Evolutionary conservation across 2,888 invertebrate genomes (phyloP).

Genomic region (Nemapogon koenigi): DNA sequence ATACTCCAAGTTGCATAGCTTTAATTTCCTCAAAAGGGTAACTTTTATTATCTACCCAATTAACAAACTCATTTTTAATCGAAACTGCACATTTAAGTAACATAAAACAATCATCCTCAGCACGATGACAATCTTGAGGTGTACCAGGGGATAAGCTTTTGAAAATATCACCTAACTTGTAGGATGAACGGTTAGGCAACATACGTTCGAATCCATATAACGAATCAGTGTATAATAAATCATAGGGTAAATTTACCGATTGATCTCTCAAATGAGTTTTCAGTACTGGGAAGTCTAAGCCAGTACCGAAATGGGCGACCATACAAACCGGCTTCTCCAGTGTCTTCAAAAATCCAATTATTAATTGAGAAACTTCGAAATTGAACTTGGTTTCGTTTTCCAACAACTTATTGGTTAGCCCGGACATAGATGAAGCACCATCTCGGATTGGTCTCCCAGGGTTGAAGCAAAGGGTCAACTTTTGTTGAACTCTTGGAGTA

Average conservation of each 20-base stretch:
- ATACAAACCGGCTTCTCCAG: not conserved
- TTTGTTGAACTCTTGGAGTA: slow-evolving; percentile 28
- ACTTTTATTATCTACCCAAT: not conserved
- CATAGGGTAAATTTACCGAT: not conserved
- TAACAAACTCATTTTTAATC: not conserved
- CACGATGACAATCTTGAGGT: not conserved
- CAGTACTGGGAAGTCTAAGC: not conserved
- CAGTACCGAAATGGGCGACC: not conserved
- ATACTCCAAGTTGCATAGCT: too few species aligned
- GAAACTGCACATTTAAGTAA: not conserved
- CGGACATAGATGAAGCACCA: not conserved
- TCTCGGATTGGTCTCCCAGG: not conserved
- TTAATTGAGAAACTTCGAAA: not conserved
- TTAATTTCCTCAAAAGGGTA: too few species aligned
- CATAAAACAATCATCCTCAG: not conserved
- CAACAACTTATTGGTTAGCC: not conserved
- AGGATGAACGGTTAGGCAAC: not conserved
- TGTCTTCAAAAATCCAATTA: not conserved
- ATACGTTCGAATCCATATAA: too few species aligned
- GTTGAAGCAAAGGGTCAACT: slow-evolving; percentile 62
- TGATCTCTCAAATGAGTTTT: not conserved
- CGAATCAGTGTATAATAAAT: not conserved
- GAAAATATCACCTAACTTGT: not conserved
- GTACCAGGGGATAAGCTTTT: not conserved
- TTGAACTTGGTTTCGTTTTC: not conserved